Evolutionary conservation across 2,888 invertebrate genomes (phyloP), one percentile per base, ranked within the genome.

Genomic region (Cotesia congregata): DNA sequence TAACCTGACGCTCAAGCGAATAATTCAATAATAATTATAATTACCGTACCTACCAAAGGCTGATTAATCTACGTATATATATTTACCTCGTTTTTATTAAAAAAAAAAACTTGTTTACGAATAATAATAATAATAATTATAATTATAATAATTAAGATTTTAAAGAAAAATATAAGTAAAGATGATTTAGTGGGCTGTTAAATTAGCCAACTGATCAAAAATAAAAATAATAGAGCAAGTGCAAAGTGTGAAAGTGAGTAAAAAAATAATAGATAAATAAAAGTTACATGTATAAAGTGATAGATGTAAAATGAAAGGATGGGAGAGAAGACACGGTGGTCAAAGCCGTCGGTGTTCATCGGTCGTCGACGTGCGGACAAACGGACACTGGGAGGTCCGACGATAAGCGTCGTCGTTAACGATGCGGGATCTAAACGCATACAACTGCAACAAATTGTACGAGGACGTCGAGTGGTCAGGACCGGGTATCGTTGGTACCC

Each of bases 401-500:
- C 69, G 64, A 73, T 73, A 77, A 73, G 39, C 76, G 80, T 79
- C 41, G 80, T 83, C 84, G 88, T 87, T 89, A 91, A 89, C 78
- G 90, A 94, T 94, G 94, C 93, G 91, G 91, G 91, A 93, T 91
- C 92, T 95, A 92, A 95, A 96, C 93, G 94, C 92, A 90, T 92
- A 93, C 90, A 94, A 95, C 90, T 96, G 96, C 91, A 93, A 94
- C 91, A 94, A 94, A 90, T 92, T 95, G 90, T 92, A 94, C 86
- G 94, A 94, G 89, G 93, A 93, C 90, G 95, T 96, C 87, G 92
- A 93, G 90, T 96, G 96, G 96, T 93, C 93, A 89, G 95, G 95
- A 90, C 94, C 95, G 82, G 91, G 92, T 88, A 93, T 94, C 89
- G 91, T 96, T 87, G 92, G 93, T 85, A 94, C 94, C 87, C 92